Evolutionary conservation across 2,888 invertebrate species (phyloP).

Genomic region (Fragum whitleyi): DNA sequence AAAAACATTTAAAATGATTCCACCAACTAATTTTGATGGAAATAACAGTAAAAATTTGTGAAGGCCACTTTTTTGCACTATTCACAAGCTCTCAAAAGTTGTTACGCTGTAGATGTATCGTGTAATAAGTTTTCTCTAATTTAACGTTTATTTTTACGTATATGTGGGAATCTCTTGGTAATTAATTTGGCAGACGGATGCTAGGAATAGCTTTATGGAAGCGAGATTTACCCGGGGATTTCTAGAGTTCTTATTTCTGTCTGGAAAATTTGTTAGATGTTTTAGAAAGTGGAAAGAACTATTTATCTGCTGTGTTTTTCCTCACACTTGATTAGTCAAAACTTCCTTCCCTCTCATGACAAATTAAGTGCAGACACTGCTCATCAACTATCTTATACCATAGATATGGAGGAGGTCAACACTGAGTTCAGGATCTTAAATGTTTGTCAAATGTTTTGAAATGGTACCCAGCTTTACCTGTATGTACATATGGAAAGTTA

Average conservation of each 20-base stretch:
- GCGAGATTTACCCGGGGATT: background rate
- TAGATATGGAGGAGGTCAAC: no score
- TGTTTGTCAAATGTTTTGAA: no score
- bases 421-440: no score
- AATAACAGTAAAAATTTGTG: no score
- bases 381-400: no score
- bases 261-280: conserved; percentile 14
- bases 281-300: conserved; percentile 9
- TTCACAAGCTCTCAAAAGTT: background rate
- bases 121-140: conserved; percentile 6
- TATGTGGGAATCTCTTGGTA: background rate
- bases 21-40: no score
- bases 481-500: no score
- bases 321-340: conserved; percentile 14
- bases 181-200: background rate
- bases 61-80: background rate
- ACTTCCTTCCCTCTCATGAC: background rate
- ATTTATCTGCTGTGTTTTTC: background rate
- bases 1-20: no score
- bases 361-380: background rate
- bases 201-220: conserved; percentile 1
- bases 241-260: background rate
- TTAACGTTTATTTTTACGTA: background rate
- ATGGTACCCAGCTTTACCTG: no score
- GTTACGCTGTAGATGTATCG: background rate